These are phyloP conservation scores for Mimas tiliae DNA, from an alignment of 2,888 invertebrate species.

Conservation along the genomic window DNA sequence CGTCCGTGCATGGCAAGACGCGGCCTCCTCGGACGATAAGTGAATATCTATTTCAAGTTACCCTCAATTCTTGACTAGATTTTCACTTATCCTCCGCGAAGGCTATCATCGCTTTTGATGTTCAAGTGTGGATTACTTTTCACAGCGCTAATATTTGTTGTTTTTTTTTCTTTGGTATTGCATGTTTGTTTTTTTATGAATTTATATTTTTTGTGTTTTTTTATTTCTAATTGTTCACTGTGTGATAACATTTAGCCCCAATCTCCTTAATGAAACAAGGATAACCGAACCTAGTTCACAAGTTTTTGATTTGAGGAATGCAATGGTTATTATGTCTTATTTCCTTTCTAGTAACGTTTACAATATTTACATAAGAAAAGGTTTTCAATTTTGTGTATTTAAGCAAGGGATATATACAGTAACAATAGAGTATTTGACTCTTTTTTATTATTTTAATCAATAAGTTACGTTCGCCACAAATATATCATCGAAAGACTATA, in stretches of 20 bases:
- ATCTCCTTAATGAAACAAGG: no score
- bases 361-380: conserved; percentile 1
- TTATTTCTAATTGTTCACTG: background rate
- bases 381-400: conserved; percentile 33
- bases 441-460: no score
- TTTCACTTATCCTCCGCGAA: conserved; percentile 86
- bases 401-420: no score
- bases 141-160: conserved; percentile 37
- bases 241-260: no score
- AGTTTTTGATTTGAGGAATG: no score
- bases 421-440: no score
- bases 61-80: conserved; percentile 85
- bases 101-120: conserved; percentile 66
- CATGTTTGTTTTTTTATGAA: conserved; percentile 37
- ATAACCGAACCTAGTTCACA: no score
- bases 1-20: conserved; percentile 47
- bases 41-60: conserved; percentile 84
- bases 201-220: conserved; percentile 33
- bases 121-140: conserved; percentile 49
- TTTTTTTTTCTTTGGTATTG: conserved; percentile 36
- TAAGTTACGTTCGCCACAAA: no score
- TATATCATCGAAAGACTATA: no score
- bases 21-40: conserved; percentile 77
- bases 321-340: no score
- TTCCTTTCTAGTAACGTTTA: conserved; percentile 29